Evolutionary conservation across 1,140 invertebrate genomes (phyloP).

Genomic region (Pseudomyrmex cubaensis): DNA sequence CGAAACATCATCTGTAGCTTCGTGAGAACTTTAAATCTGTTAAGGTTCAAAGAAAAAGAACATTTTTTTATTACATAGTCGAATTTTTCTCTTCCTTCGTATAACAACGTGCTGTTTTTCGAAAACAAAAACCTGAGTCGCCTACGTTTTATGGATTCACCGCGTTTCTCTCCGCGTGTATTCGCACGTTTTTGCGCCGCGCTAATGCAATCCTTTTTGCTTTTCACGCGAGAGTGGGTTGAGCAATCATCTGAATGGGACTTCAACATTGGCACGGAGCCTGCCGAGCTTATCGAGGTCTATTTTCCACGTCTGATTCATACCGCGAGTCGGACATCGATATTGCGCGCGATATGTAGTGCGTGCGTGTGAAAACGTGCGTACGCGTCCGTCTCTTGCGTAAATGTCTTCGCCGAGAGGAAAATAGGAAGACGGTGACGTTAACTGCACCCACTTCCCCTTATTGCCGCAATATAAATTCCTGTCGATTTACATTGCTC

Average conservation of each 20-base stretch:
- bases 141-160: neutral
- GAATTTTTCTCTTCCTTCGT: too few species aligned
- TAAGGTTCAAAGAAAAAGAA: neutral
- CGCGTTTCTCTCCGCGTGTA: neutral
- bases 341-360: conserved; percentile 32
- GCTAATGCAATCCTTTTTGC: conserved; percentile 25
- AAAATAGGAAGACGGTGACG: neutral
- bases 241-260: conserved; percentile 57
- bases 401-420: conserved; percentile 15
- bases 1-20: conserved; percentile 40
- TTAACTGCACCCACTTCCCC: neutral
- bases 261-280: conserved; percentile 60
- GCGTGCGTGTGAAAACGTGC: neutral
- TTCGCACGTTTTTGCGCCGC: conserved; percentile 11
- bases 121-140: neutral
- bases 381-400: conserved; percentile 40
- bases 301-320: conserved; percentile 72
- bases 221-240: neutral
- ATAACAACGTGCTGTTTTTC: neutral
- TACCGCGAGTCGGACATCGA: conserved; percentile 60
- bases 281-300: conserved; percentile 59
- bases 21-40: neutral
- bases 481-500: conserved; percentile 17
- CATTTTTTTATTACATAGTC: too few species aligned
- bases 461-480: conserved; percentile 11